These are phyloP conservation scores for Trachelus stipa DNA, from an alignment of 2,888 invertebrate genomes.

Conservation along the genomic window DNA sequence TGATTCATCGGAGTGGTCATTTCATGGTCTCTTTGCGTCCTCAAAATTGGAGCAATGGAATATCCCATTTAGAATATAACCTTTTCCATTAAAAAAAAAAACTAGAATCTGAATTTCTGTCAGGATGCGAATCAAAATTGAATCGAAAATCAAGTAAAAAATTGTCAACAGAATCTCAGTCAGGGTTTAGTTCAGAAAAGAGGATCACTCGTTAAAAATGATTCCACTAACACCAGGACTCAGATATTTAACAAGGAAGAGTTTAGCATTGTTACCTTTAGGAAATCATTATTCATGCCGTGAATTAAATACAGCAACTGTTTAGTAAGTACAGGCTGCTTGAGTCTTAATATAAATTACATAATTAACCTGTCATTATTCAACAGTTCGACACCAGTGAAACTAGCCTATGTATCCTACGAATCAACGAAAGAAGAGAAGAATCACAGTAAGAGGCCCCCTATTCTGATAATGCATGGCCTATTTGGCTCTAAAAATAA, in stretches of 20 bases:
- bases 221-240: not conserved
- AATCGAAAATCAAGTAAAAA: not conserved
- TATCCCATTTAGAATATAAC: not conserved
- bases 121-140: not conserved
- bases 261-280: not conserved
- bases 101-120: not conserved
- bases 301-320: not conserved
- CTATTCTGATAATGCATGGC: slow-evolving; percentile 89
- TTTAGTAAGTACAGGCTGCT: not conserved
- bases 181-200: not conserved
- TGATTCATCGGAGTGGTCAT: not conserved
- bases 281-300: not conserved
- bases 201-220: not conserved
- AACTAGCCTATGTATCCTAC: slow-evolving; percentile 77
- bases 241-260: not conserved
- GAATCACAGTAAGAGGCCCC: slow-evolving; percentile 63
- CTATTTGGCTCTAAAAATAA: slow-evolving; percentile 88
- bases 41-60: not conserved
- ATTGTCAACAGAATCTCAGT: not conserved
- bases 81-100: not conserved
- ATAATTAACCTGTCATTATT: not conserved
- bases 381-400: slow-evolving; percentile 66
- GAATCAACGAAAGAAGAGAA: slow-evolving; percentile 69
- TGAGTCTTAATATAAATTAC: not conserved
- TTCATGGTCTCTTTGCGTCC: not conserved